A percentile compares a stretch with the other conserved stretches of the same genome.
Conservation (phyloP, 2,888 invertebrate genomes). For the Trichogramma evanescens region DNA sequence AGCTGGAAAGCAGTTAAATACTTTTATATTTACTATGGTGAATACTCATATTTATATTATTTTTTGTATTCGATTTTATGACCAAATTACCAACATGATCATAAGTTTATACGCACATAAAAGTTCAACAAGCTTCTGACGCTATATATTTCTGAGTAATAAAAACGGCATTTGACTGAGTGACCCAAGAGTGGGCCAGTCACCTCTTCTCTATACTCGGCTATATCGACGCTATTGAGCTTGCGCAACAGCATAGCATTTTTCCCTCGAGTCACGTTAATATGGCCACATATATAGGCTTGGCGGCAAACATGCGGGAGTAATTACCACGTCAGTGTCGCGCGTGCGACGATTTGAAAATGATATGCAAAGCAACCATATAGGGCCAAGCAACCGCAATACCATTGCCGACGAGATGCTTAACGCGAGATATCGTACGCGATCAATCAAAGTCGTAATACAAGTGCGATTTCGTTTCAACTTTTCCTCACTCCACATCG, state of each 20-base stretch:
- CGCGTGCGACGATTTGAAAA: conserved; percentile 20
- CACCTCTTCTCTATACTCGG: conserved; percentile 22
- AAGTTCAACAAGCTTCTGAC: no score
- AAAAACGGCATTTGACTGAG: background rate
- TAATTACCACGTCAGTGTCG: conserved; percentile 25
- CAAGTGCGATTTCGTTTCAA: no score
- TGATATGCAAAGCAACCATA: conserved; percentile 23
- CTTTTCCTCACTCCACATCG: background rate
- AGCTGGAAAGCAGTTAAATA: no score
- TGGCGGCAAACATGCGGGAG: conserved; percentile 1
- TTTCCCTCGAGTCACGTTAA: no score
- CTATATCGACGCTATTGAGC: no score
- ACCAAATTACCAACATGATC: no score
- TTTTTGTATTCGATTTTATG: no score
- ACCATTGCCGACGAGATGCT: conserved; percentile 1
- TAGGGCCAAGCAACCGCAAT: background rate
- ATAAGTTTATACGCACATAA: no score
- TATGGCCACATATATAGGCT: conserved; percentile 5
- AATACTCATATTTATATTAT: no score
- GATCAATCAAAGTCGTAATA: conserved; percentile 19
- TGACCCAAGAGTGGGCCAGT: conserved; percentile 24
- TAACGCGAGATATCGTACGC: conserved; percentile 1
- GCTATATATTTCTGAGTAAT: background rate
- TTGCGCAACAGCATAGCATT: no score
- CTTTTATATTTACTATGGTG: no score